Evolutionary conservation across 37 sponge, comb jelly and placozoan genomes (phyloP), one percentile per base, ranked within the genome.

Genomic region (Oscarella lobularis): DNA sequence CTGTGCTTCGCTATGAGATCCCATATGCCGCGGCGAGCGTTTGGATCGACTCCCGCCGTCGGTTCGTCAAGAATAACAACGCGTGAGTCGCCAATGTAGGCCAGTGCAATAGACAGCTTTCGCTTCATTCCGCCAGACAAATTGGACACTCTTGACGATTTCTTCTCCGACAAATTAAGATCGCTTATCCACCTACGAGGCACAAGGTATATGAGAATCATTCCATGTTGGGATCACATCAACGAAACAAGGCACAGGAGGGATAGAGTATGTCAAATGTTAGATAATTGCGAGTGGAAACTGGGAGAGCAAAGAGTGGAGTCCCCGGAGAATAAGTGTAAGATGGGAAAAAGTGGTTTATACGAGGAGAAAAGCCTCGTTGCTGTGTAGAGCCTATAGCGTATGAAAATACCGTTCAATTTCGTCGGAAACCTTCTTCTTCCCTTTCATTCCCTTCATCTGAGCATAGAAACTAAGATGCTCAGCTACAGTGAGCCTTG

Each of bases 21-120:
- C 99, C 95, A 98, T 3, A 98, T 98, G 73, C 89, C 95, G 3
- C 91, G 54, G 36, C 99, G 36, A 27, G 99, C 95, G 38, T 80
- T 84, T 3, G 99, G 99, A 77, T 97, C 99, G 31, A 97, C 89
- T 29, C 99, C 97, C 40, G 99, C 81, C 27, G 95, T 98, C 30
- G 99, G 99, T 68, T 98, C 99, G 75, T 98, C 99, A 9, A 98
- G 86, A 40, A 98, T 86, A 60, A 98, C 81, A 36, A 88, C 81
- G 33, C 78, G 40, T 36, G 89, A 83, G 37, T 70, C 71, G 0
- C 95, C 95, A 2, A 98, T 82, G 69, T 93, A 94, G 6, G 95
- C 89, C 55, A 94, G 31, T 3, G 85, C 75, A 65, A 98, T 86
- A 80, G 92, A 90, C 35, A 93, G 81, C 83, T 89, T 89, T 72